Evolutionary conservation across 1,140 invertebrate genomes (phyloP).

Genomic region (Gryon sp.): DNA sequence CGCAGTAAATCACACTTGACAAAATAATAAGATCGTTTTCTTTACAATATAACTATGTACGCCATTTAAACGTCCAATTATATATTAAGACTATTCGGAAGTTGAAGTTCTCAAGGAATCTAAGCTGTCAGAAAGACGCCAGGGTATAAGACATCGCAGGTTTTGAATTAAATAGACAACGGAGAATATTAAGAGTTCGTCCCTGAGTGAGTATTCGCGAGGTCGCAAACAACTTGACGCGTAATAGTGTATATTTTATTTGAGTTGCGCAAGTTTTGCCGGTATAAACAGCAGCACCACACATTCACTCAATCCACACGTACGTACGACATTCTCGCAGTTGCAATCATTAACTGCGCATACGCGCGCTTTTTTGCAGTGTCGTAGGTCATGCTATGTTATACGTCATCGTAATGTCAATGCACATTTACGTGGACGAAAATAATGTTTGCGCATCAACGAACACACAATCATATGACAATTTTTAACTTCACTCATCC

Average conservation of each 20-base stretch:
- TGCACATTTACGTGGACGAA: neutral
- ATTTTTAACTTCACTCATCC: too few relatives aligned
- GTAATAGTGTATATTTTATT: constrained; percentile 26
- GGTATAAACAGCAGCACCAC: too few relatives aligned
- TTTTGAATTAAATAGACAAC: too few relatives aligned
- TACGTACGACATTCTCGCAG: constrained; percentile 11
- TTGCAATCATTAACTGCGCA: neutral
- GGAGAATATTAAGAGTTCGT: constrained; percentile 3
- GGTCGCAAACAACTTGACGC: constrained; percentile 29
- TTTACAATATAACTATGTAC: too few relatives aligned
- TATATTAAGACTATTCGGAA: too few relatives aligned
- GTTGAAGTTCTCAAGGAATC: too few relatives aligned
- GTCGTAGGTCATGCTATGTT: constrained; percentile 46
- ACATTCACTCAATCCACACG: neutral
- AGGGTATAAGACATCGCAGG: too few relatives aligned
- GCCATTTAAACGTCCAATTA: too few relatives aligned
- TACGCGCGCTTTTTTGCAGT: constrained; percentile 34
- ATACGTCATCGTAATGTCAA: constrained; percentile 25
- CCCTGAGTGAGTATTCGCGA: constrained; percentile 19
- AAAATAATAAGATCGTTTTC: too few relatives aligned
- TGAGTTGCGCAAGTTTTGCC: constrained; percentile 35
- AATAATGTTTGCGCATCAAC: constrained; percentile 3
- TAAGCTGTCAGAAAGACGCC: too few relatives aligned
- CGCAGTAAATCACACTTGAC: too few relatives aligned
- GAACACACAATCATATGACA: too few relatives aligned